Conservation (phyloP, 2,113 vertebrate species). For the Ariopsis seemanni region DNA sequence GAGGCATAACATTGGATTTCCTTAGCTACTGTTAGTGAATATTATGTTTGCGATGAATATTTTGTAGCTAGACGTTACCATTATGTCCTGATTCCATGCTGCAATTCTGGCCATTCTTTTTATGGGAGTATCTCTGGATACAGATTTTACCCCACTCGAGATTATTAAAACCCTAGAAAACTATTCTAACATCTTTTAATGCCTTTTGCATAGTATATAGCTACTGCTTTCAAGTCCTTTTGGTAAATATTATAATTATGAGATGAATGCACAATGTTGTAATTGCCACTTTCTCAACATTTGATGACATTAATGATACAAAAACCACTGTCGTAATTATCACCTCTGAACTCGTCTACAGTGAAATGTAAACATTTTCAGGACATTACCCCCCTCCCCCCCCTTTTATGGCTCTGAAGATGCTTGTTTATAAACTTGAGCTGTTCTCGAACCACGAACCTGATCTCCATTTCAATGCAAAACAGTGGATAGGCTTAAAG, state of each 20-base stretch:
- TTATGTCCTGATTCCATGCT: background rate
- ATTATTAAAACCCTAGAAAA: too few relatives aligned
- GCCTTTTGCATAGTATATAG: too few relatives aligned
- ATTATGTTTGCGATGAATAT: background rate
- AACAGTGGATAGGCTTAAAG: background rate
- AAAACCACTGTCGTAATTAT: background rate
- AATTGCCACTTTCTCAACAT: too few relatives aligned
- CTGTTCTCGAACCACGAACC: background rate
- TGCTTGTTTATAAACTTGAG: background rate
- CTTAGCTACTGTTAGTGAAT: background rate
- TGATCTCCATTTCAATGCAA: background rate
- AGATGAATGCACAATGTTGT: too few relatives aligned
- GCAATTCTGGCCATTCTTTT: background rate
- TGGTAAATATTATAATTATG: too few relatives aligned
- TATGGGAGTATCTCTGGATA: background rate
- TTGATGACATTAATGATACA: too few relatives aligned
- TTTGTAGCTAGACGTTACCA: background rate
- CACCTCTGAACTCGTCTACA: background rate
- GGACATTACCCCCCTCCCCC: too few relatives aligned
- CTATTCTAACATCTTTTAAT: too few relatives aligned
- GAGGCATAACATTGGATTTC: background rate
- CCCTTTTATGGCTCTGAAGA: too few relatives aligned
- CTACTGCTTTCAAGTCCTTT: too few relatives aligned
- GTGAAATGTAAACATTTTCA: too few relatives aligned
- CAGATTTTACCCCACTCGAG: too few relatives aligned